Evolutionary conservation across 2,113 vertebrate genomes (phyloP).

Genomic region (Pseudopodoces humilis): DNA sequence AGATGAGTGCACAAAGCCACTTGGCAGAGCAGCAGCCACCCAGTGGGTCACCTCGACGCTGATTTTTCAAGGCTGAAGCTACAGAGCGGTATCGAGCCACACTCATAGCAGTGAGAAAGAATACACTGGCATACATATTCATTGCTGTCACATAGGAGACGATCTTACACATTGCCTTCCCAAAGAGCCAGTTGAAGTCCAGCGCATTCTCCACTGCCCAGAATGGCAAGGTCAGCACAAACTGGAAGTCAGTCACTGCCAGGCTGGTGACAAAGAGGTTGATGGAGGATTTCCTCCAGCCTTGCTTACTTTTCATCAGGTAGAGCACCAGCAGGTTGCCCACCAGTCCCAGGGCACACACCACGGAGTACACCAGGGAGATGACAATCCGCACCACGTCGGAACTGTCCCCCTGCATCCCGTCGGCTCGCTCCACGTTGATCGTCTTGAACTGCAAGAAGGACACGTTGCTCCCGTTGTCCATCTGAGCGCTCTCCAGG

Average conservation of each 20-base stretch:
- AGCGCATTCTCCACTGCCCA: constrained; percentile 95
- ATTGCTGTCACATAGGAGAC: constrained; percentile 91
- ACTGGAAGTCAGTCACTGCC: constrained; percentile 94
- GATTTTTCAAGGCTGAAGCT: constrained; percentile 85
- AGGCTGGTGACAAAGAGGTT: constrained; percentile 93
- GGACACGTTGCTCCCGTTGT: constrained; percentile 76
- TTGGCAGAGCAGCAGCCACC: constrained; percentile 75
- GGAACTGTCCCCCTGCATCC: constrained; percentile 75
- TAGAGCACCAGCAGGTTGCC: constrained; percentile 93
- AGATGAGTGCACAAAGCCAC: constrained; percentile 81
- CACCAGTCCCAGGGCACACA: constrained; percentile 90
- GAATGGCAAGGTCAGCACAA: constrained; percentile 92
- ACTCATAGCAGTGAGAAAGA: constrained; percentile 97
- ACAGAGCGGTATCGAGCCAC: constrained; percentile 89
- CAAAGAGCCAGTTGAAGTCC: constrained; percentile 95
- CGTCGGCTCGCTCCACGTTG: constrained; percentile 65
- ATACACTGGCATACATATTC: constrained; percentile 99
- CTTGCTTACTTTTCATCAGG: constrained; percentile 89
- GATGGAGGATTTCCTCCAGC: constrained; percentile 93
- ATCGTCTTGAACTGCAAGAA: constrained; percentile 61
- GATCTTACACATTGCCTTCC: constrained; percentile 93
- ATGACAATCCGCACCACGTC: constrained; percentile 81
- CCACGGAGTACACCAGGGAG: constrained; percentile 88
- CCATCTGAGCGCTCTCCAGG: constrained; percentile 53
- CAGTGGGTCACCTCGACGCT: constrained; percentile 28